These are phyloP conservation scores for Tachysurus fulvidraco DNA, from an alignment of 2,113 vertebrate genomes.

Conservation along the genomic window DNA sequence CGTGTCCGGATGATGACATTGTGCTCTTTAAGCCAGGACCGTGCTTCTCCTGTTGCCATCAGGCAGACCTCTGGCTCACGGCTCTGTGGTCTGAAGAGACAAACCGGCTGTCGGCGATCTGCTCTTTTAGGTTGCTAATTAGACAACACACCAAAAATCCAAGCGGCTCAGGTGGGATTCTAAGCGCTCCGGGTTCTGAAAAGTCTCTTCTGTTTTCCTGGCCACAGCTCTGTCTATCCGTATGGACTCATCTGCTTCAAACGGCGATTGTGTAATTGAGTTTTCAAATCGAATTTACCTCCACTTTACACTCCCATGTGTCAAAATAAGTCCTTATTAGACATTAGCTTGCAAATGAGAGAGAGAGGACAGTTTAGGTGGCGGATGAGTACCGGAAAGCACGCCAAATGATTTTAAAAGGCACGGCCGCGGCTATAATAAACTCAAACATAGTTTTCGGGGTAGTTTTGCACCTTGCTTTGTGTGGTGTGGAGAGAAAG, in stretches of 20 bases:
- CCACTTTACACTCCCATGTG: conserved; percentile 20
- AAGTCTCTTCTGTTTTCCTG: conserved; percentile 1
- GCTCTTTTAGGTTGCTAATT: conserved; percentile 49
- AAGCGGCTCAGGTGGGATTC: conserved; percentile 37
- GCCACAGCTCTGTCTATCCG: background rate
- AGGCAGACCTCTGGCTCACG: conserved; percentile 22
- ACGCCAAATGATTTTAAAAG: background rate
- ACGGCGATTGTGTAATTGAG: conserved; percentile 22
- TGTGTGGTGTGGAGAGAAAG: background rate
- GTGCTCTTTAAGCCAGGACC: conserved; percentile 20
- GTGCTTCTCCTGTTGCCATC: conserved; percentile 31
- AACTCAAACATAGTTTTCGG: background rate
- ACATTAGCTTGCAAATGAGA: conserved; percentile 23
- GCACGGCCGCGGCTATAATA: background rate
- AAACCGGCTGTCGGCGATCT: conserved; percentile 41
- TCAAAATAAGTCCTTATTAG: conserved; percentile 30
- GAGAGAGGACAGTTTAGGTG: background rate
- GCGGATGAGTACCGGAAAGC: background rate
- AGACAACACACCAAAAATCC: conserved; percentile 41
- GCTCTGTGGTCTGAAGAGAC: conserved; percentile 25
- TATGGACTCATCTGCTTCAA: conserved; percentile 28
- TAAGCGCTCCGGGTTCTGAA: conserved; percentile 14
- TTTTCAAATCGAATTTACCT: conserved; percentile 37
- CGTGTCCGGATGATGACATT: conserved; percentile 28
- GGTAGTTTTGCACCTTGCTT: background rate